Evolutionary conservation across 2,888 invertebrate genomes (phyloP), one percentile per base, ranked within the genome.

Genomic region (Callosobruchus maculatus): DNA sequence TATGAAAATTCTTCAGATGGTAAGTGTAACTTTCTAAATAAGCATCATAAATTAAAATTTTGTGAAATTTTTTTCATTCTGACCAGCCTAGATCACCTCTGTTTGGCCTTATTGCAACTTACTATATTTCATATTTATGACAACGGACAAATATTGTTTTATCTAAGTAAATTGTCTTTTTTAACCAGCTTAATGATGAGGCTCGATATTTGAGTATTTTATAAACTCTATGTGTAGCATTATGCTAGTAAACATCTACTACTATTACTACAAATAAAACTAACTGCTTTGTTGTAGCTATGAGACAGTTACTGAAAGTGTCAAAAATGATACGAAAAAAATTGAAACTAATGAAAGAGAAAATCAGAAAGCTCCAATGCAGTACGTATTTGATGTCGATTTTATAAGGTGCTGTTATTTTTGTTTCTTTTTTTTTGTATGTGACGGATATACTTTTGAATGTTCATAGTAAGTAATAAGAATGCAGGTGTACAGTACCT

Each of bases 1-100:
- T 87, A 88, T 80, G 88, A 88, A 80, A 88, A 88, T 78, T 88
- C 86, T 75, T 88, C 87, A 79, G 88, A 87, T 80, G 89, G 89
- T 89, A 78, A 81, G 83, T 82, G 21, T 13, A 49, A 1, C 1
- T 49, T 49, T 49, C 49, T 7, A 49, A 20, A 21, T 9, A 69
- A n/a, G 22, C 22, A 72, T 68, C 0, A 9, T 49, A 49, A 26
- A 26, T 7, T 26, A 49, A 18, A 7, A 49, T 49, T 49, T 7
- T 49, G 13, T 49, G 13, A 18, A 7, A 49, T 66, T 21, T 21
- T 18, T 21, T 66, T n/a, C 26, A 26, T 2, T 26, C 26, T 26
- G 26, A 26, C 3, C 26, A 26, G 26, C 26, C 26, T 26, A 7
- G 26, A 2, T 26, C 26, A 26, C 26, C 26, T n/a, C n/a, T n/a